Conservation (phyloP, 30 jellyfish, hydroid and myxozoan species). For the Sanderia malayensis region DNA sequence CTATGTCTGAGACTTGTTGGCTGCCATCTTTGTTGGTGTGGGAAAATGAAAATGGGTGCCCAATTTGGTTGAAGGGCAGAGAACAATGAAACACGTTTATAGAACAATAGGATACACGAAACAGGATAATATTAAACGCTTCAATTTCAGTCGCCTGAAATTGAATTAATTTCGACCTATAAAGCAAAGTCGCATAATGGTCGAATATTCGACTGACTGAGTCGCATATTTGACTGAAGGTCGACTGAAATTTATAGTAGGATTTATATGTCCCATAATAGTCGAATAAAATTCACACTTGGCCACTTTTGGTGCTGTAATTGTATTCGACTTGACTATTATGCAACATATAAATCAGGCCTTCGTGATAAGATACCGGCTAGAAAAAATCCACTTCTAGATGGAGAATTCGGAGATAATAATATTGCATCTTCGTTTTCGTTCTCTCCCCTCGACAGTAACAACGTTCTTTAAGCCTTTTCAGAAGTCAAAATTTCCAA, state of each 20-base stretch:
- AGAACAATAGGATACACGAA: conserved; percentile 20
- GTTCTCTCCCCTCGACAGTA: neutral
- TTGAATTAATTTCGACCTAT: neutral
- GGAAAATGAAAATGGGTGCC: neutral
- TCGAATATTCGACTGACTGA: conserved; percentile 1
- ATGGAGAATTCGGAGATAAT: neutral
- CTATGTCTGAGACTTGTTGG: conserved; percentile 10
- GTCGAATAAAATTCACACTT: neutral
- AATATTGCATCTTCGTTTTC: neutral
- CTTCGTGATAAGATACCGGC: conserved; percentile 7
- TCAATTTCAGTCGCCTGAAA: conserved; percentile 34
- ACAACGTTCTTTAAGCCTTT: conserved; percentile 6
- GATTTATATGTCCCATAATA: conserved; percentile 1
- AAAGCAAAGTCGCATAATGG: conserved; percentile 6
- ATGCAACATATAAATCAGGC: conserved; percentile 7
- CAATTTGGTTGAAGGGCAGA: neutral
- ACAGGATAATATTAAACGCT: conserved; percentile 10
- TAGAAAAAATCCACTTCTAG: neutral
- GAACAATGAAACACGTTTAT: conserved; percentile 4
- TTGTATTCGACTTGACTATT: neutral
- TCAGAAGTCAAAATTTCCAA: neutral
- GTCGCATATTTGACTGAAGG: neutral
- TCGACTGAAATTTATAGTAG: neutral
- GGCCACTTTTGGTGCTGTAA: neutral
- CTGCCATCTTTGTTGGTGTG: neutral